Evolutionary conservation across 2,797 vertebrate species (phyloP).

Genomic region (Malacoctenus gilli): DNA sequence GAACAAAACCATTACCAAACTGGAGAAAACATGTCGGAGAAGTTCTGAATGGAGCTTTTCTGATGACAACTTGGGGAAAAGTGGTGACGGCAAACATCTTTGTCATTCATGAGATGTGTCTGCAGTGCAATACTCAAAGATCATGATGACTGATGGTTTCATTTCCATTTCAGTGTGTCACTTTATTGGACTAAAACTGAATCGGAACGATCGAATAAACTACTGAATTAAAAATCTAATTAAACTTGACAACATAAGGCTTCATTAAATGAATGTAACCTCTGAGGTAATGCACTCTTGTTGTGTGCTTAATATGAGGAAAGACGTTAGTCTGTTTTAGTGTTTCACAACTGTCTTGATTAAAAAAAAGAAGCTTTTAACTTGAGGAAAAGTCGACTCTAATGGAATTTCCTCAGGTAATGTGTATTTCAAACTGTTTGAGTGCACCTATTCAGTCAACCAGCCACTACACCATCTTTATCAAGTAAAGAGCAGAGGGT

Average conservation of each 20-base stretch:
- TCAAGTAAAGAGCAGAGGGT: too few species aligned
- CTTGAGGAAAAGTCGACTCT: not conserved
- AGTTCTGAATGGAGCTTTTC: constrained; percentile 48
- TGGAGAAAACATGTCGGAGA: constrained; percentile 64
- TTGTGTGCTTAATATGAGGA: constrained; percentile 9
- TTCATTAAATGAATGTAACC: too few species aligned
- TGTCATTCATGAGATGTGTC: not conserved
- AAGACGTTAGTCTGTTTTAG: constrained; percentile 4
- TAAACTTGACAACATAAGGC: too few species aligned
- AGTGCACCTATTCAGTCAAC: too few species aligned
- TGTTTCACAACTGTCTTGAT: constrained; percentile 1
- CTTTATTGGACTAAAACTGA: too few species aligned
- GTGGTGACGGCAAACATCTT: constrained; percentile 15
- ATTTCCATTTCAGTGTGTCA: constrained; percentile 10
- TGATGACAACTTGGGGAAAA: constrained; percentile 18
- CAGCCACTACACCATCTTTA: too few species aligned
- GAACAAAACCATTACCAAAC: constrained; percentile 71
- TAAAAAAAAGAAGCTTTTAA: constrained; percentile 5
- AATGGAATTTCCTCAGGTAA: too few species aligned
- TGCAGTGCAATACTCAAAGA: constrained; percentile 1
- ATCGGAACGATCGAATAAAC: too few species aligned
- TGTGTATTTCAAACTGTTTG: too few species aligned
- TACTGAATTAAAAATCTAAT: too few species aligned
- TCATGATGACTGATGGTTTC: not conserved
- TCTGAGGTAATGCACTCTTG: too few species aligned